Evolutionary conservation across 2,113 vertebrate genomes (phyloP).

Genomic region (Sialia sialis): DNA sequence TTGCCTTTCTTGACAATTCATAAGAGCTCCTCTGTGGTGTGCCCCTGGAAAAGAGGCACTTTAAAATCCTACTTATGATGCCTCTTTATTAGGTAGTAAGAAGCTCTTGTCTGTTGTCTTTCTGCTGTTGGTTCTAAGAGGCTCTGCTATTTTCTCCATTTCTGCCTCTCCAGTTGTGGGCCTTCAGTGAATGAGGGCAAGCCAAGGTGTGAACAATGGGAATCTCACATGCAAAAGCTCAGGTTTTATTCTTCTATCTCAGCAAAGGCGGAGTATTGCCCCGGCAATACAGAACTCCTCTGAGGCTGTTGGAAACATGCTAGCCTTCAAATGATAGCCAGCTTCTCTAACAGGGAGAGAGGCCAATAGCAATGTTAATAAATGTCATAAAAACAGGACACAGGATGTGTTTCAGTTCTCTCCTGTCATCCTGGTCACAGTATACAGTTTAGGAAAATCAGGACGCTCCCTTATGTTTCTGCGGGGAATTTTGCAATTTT

Average conservation of each 20-base stretch:
- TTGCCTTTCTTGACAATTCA: neutral
- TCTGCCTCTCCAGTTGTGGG: neutral
- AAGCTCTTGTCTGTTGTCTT: neutral
- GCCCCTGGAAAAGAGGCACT: neutral
- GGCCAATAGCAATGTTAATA: neutral
- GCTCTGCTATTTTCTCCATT: neutral
- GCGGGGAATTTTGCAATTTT: neutral
- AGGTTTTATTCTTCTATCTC: neutral
- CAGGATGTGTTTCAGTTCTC: slow-evolving; percentile 7
- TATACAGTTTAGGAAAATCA: neutral
- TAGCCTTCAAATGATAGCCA: neutral
- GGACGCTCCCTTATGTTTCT: neutral
- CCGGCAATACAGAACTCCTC: neutral
- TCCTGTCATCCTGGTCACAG: neutral
- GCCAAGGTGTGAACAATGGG: neutral
- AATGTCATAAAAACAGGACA: slow-evolving; percentile 30
- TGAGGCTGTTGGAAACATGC: neutral
- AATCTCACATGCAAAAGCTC: neutral
- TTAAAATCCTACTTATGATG: neutral
- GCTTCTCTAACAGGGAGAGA: neutral
- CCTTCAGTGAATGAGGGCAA: neutral
- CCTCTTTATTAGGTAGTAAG: neutral
- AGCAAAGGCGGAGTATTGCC: neutral
- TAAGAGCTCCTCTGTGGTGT: neutral
- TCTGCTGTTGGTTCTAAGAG: neutral